Conservation (phyloP, 1,140 invertebrate genomes). For the Daktulosphaira vitifoliae region DNA sequence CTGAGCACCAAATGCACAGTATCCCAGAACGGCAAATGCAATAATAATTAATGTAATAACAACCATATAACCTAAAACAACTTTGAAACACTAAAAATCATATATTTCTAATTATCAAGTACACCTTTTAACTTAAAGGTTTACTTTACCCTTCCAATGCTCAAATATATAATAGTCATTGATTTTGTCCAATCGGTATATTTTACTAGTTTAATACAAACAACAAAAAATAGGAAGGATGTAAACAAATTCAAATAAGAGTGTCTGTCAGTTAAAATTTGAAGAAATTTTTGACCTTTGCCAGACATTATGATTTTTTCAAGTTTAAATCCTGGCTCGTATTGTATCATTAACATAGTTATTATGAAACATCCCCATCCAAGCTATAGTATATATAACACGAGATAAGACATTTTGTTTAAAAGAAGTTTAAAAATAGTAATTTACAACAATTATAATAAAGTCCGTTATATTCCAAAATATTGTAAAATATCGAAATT, state of each 20-base stretch:
- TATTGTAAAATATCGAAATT: slow-evolving; percentile 50
- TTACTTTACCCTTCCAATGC: neutral
- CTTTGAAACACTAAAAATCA: slow-evolving; percentile 2
- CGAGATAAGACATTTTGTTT: no score
- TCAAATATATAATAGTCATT: slow-evolving; percentile 6
- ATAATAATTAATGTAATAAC: neutral
- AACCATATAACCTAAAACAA: neutral
- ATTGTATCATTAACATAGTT: no score
- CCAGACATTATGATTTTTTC: no score
- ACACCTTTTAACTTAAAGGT: no score
- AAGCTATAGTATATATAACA: no score
- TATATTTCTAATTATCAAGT: no score
- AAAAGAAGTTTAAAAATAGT: no score
- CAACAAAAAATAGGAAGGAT: neutral
- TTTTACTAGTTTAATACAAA: neutral
- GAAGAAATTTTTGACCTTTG: neutral
- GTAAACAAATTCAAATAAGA: neutral
- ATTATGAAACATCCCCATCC: no score
- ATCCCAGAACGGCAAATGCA: slow-evolving; percentile 1
- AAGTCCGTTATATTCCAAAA: slow-evolving; percentile 62
- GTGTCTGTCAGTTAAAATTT: neutral
- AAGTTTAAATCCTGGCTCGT: no score
- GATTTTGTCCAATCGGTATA: slow-evolving; percentile 4
- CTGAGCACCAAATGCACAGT: neutral
- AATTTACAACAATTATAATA: slow-evolving; percentile 49